These are phyloP conservation scores for Calephelis perditalis DNA, from an alignment of 2,888 invertebrate species.

Conservation along the genomic window DNA sequence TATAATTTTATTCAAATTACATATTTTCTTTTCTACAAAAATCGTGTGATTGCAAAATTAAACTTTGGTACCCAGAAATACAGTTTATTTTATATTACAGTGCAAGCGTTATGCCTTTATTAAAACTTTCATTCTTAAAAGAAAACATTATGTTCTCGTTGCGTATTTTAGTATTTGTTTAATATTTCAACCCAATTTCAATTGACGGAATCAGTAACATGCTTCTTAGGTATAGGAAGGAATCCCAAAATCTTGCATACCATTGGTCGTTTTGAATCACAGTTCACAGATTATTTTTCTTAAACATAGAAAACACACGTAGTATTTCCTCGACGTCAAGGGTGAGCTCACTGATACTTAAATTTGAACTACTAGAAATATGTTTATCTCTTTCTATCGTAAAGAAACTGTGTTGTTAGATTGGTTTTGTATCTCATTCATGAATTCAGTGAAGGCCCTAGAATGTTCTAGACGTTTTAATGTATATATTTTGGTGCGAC, in stretches of 20 bases:
- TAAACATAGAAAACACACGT: conserved; percentile 28
- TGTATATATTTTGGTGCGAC: conserved; percentile 81
- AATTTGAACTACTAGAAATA: conserved; percentile 53
- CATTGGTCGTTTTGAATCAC: conserved; percentile 22
- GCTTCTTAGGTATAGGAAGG: conserved; percentile 17
- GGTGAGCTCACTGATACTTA: conserved; percentile 35
- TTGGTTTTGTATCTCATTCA: conserved; percentile 47
- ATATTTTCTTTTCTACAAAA: not conserved
- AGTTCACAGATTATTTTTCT: conserved; percentile 15
- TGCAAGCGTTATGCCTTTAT: not conserved
- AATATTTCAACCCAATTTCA: not conserved
- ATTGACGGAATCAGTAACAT: not conserved
- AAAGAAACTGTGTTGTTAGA: accelerated
- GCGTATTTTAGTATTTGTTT: not conserved
- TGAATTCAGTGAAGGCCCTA: conserved; percentile 70
- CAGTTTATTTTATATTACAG: not conserved
- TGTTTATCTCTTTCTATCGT: conserved; percentile 61
- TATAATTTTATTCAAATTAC: not conserved
- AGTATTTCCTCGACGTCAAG: conserved; percentile 39
- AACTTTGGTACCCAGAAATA: not conserved
- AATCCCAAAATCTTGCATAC: not conserved
- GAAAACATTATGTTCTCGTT: conserved; percentile 7
- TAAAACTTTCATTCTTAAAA: not conserved
- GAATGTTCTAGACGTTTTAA: conserved; percentile 83
- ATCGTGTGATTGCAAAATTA: not conserved